Evolutionary conservation across 1,140 invertebrate species (phyloP), one percentile per base, ranked within the genome.

Genomic region (Babylonia areolata): DNA sequence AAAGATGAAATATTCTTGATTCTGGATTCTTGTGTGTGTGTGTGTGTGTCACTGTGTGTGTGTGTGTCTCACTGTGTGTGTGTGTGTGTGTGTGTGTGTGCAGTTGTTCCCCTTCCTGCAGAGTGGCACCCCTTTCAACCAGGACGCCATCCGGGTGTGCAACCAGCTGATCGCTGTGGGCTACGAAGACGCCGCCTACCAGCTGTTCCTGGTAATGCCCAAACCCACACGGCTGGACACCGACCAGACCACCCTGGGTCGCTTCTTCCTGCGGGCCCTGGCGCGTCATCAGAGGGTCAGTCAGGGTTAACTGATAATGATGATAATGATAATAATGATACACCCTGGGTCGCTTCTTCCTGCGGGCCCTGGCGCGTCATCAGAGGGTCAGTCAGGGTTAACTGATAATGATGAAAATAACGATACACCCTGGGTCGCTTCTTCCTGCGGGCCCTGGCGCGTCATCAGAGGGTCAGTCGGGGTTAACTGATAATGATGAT

Each of bases 71-170:
- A 46, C 15, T 46, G 42, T 46, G 42, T 46, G 15, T 46, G 42
- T 46, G 42, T 46, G 42, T 15, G 5, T 46, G 42, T 6, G 15
- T 46, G 42, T 46, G 46, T 31, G 46, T 69, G 23, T 28, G 6
- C 51, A 88, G 87, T 42, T 88, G 6, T 35, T 88, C 39, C 31
- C 33, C n/a, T 79, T 42, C 46, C 75, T 88, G 31, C 54, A 69
- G 3, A 51, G 33, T 15, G 73, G 58, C 1, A 9, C 28, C 1
- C 82, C 77, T 15, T 97, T 96, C 89, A 96, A 97, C 92, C 96
- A 97, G 93, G 97, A 97, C 92, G 96, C 96, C 0, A 95, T 96
- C 40, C 96, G 96, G 91, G 90, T 96, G 5, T 96, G 97, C 84
- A 93, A 97, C 3, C 95, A 96, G 42, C 94, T 98, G 31, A 94